A percentile compares a stretch with the other conserved stretches of the same genome.
phyloP scores from a whole-genome alignment of 2,113 vertebrate species.

The Crotalus helleri region DNA sequence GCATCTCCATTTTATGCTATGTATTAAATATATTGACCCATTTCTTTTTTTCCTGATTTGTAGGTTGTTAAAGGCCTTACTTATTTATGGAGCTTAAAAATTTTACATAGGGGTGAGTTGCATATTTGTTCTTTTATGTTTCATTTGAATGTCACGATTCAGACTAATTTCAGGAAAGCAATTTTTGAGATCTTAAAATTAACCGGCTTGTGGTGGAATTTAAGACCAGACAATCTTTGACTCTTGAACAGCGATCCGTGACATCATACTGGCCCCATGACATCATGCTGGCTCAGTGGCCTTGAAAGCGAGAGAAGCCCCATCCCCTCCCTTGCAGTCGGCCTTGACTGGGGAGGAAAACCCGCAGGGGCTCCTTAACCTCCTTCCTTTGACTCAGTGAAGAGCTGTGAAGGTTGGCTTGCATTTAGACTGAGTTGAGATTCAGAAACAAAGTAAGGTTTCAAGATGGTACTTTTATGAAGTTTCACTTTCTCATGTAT shows the following conservation, averaged over 20 bases:
- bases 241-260: neutral
- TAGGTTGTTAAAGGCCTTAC: constrained; percentile 97
- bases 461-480: neutral
- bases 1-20: neutral
- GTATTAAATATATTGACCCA: neutral
- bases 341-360: neutral
- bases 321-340: neutral
- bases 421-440: neutral
- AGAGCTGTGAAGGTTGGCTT: neutral
- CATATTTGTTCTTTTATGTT: constrained; percentile 29
- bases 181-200: constrained; percentile 3
- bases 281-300: neutral
- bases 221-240: neutral
- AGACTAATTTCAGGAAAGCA: neutral
- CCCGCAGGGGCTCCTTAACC: neutral
- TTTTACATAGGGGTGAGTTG: constrained; percentile 92
- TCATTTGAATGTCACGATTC: neutral
- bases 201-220: neutral
- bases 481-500: neutral
- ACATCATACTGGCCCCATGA: no score
- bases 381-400: neutral
- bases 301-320: neutral
- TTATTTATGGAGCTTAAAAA: constrained; percentile 98
- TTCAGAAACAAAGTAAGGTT: neutral
- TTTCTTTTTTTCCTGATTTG: constrained; percentile 29